Conservation (phyloP, 2,113 vertebrate species). For the Fregata magnificens region DNA sequence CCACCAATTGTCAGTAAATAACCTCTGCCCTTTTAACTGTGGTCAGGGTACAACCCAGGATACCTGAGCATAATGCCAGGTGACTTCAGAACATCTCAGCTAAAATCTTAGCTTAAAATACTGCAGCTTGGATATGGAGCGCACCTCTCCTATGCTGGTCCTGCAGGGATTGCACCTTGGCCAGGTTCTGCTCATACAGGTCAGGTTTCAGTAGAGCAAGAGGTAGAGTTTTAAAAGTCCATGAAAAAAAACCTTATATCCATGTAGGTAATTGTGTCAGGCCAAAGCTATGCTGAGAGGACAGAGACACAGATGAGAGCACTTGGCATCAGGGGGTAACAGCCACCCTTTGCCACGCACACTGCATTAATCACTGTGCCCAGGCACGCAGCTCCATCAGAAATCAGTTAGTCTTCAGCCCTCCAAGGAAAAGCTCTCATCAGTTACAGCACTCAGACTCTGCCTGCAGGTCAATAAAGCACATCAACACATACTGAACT, state of each 20-base stretch:
- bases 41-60: background rate
- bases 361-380: fast-evolving
- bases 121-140: background rate
- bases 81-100: background rate
- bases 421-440: background rate
- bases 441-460: background rate
- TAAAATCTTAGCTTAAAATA: background rate
- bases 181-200: background rate
- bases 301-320: background rate
- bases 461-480: background rate
- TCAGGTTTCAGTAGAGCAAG: background rate
- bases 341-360: background rate
- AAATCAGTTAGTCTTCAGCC: background rate
- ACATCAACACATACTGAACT: background rate
- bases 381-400: background rate
- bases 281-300: background rate
- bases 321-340: background rate
- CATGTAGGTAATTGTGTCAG: background rate
- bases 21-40: background rate
- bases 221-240: background rate
- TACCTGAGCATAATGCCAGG: background rate
- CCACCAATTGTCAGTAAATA: background rate
- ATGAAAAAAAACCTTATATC: background rate
- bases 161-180: background rate
- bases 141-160: background rate